phyloP scores from a whole-genome alignment of 2,888 invertebrate genomes.

The Lasioglossum villosulum region DNA sequence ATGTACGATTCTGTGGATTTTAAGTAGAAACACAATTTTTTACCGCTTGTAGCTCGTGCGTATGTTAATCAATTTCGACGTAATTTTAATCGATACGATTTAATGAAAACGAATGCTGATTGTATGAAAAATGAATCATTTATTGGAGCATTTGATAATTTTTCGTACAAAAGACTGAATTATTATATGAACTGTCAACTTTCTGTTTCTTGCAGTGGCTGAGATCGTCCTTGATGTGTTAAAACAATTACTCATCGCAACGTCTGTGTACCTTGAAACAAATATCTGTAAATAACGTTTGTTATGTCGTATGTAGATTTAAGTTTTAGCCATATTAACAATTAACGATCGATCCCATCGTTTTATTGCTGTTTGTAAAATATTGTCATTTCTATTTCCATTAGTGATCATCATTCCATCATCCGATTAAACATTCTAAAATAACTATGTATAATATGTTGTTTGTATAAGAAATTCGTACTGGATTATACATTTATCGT shows the following conservation, averaged over 20 bases:
- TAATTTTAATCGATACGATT: no score
- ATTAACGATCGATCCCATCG: slow-evolving; percentile 69
- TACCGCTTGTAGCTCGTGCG: no score
- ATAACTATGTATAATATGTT: slow-evolving; percentile 66
- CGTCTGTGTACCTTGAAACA: slow-evolving; percentile 70
- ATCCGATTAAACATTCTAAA: slow-evolving; percentile 54
- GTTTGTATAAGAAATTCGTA: slow-evolving; percentile 73
- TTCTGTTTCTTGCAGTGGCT: slow-evolving; percentile 89
- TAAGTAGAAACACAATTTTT: no score
- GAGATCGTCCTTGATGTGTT: slow-evolving; percentile 90
- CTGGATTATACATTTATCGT: slow-evolving; percentile 74
- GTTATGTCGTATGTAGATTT: slow-evolving; percentile 70
- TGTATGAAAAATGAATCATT: not conserved
- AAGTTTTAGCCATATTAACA: slow-evolving; percentile 81
- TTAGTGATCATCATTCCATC: slow-evolving; percentile 64
- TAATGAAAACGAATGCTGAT: not conserved
- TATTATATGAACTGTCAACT: slow-evolving; percentile 46
- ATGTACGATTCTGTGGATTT: no score
- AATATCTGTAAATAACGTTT: slow-evolving; percentile 80
- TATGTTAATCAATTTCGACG: no score
- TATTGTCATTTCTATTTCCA: slow-evolving; percentile 61
- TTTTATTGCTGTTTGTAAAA: slow-evolving; percentile 66
- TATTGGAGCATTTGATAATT: not conserved
- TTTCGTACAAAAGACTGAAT: not conserved
- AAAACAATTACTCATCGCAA: slow-evolving; percentile 75